Evolutionary conservation across 2,797 vertebrate species (phyloP), one percentile per base, ranked within the genome.

Genomic region (Myoxocephalus aenaeus): DNA sequence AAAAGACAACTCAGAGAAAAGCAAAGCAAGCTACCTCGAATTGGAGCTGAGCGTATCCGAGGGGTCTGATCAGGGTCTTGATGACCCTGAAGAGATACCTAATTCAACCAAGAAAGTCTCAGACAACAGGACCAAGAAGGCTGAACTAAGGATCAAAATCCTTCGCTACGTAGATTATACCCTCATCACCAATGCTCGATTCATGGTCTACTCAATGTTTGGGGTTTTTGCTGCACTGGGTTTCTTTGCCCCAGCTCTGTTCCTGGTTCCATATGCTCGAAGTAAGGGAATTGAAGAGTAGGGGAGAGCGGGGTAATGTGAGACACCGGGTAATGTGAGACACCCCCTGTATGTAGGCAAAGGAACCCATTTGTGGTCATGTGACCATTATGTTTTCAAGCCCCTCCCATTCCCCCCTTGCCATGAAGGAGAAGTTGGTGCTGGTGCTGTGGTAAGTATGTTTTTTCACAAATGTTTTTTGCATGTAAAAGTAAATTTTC

Each of bases 131-230:
- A 63, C 13, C 42, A 40, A 56, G 4, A 57, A 11, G 36, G 32
- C 63, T 29, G 27, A 66, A 17, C n/a, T 88, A 2, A 73, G 32
- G 65, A 76, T n/a, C 18, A 88, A 51, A 67, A 73, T 94, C 57
- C 66, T 82, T n/a, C 77, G 4, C 0, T 93, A 93, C 1, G 81
- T 93, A 12, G 92, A 94, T 84, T 94, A 89, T 1, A 92, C 90
- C 4, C 92, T 94, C 62, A 92, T 94, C 56, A 65, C 76, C 27
- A 85, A 94, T 14, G 5, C 61, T 44, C 64, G 17, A 12, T 95
- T 96, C 75, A 81, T 94, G 87, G 81, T 95, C 65, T 96, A 95
- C 71, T 93, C 92, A 1, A 85, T 94, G 89, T 96, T 95, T 74
- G 94, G 93, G 3, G 78, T 95, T 75, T 96, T 96, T 85, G 92